Evolutionary conservation across 2,888 invertebrate genomes (phyloP), one percentile per base, ranked within the genome.

Genomic region (Campaea margaritaria): DNA sequence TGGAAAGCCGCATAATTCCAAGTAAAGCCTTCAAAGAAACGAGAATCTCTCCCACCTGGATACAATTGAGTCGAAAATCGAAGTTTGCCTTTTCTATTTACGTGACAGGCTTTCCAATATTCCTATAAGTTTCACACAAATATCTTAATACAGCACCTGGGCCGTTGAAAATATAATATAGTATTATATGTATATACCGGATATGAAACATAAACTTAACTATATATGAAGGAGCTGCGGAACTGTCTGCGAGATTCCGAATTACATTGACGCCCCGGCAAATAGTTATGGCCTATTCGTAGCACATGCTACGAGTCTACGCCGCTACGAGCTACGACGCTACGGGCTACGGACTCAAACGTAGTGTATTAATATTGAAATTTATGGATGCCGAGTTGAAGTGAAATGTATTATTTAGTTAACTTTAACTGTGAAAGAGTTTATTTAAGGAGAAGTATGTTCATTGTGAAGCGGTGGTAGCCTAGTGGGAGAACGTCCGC

Each of bases 281-380:
- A 72, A 73, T 72, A 69, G 68, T 69, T 51, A 62, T 75, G 69
- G 74, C 66, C 72, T 67, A 76, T 77, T 72, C 77, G 78, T 80
- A 80, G 77, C 79, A 76, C 66, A 70, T 78, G 78, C 78, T 80
- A 79, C 79, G 74, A 55, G 34, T 58, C 66, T 64, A 63, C 64
- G 61, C 12, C 9, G 53, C 68, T 64, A 64, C 66, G 56, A 36
- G 34, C 56, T 60, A 64, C 66, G 58, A 45, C 31, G 48, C 15
- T 55, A 54, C 16, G 45, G 44, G 31, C 44, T 39, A 55, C 55
- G 48, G 11, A 13, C 39, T 21, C 15, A 50, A 36, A 39, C 15
- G 11, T 34, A 42, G 41, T 15, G 54, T 68, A 69, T 70, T 72
- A 70, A 73, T 39, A 43, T 42, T 42, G 13, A 15, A 43, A 55